Base-by-base conservation (phyloP, 2,113 vertebrate species). In the Coturnix japonica region DNA sequence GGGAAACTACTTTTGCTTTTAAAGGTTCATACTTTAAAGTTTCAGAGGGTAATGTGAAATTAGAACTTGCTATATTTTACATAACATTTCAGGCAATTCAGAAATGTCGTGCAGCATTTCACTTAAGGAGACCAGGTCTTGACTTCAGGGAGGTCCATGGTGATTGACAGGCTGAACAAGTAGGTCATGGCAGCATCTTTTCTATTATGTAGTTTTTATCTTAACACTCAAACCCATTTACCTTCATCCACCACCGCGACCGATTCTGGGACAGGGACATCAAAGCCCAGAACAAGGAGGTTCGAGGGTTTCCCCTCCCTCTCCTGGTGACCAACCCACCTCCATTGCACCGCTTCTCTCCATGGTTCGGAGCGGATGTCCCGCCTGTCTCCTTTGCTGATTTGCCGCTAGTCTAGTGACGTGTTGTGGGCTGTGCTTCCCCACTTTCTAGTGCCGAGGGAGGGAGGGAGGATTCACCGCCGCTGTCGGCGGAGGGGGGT, bases 281-380 rank as follows among this genome's bases (percentile, higher is more conserved):
- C 51, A 15, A 53, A 13, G 14, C 25, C 51, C 26, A 53, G 6
- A 16, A 9, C 23, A 22, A 14, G 35, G 60, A 33, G 35, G 13
- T 13, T 13, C 5, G 12, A 44, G 41, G 30, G 6, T 9, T 13
- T 12, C 20, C 19, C 22, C 37, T 4, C 9, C 31, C 76, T 16
- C 59, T 14, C 23, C 7, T 2, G 3, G 21, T 11, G 1, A 1
- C 21, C 11, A 35, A 2, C 39, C 44, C 19, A 3, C 6, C 47
- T 9, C 18, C 9, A 13, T 26, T 26, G 59, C 22, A 2, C 28
- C 14, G 4, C 31, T 10, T 11, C 10, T 12, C 81, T 8, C 89
- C 8, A 71, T 44, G 47, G 59, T 16, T 9, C 18, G 26, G 51
- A 75, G 43, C 81, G 91, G 89, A 87, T 80, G 67, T 95, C 89